Evolutionary conservation across 2,113 vertebrate genomes (phyloP), one percentile per base, ranked within the genome.

Genomic region (Oncorhynchus mykiss): DNA sequence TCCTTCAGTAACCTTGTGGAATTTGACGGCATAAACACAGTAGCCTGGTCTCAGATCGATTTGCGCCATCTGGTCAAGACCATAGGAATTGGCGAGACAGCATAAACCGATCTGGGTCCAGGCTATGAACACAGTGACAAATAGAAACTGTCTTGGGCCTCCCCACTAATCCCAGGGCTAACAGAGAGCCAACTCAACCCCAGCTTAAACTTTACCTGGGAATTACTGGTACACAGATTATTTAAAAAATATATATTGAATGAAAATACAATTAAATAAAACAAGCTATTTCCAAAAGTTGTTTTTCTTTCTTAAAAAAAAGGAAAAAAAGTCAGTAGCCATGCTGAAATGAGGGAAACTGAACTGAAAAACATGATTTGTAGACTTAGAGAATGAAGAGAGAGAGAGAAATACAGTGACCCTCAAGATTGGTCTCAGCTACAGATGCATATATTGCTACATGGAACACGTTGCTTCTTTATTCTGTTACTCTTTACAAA

Each of bases 181-280:
- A 86, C 80, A 85, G 5, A 8, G 72, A 84, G 85, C 86, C 90
- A 87, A 83, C 83, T 84, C 80, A 78, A 82, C 75, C 81, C 84
- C 77, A 82, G 76, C 75, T 48, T 6, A 60, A 13, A 76, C 66
- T 76, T 77, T 79, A 86, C 72, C 67, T 77, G 80, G 83, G 87
- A 82, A 80, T 82, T 68, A 73, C 79, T 16, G 82, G 80, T 77
- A 71, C 62, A 45, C 71, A 39, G 39, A 39, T 39, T 9, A 81
- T 78, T 72, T 84, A 34, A 72, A 75, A 80, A 84, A 79, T 73
- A 73, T 72, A 39, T 70, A 59, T 51, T 82, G 78, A 90, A 59
- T 84, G 79, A 90, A 85, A 83, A 77, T 54, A 54, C 51, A 84
- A 89, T 92, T 91, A 92, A 89, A 92, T 93, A 91, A 88, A 89